Conservation (phyloP, 2,113 vertebrate species). For the Nannobrachium achirus region DNA sequence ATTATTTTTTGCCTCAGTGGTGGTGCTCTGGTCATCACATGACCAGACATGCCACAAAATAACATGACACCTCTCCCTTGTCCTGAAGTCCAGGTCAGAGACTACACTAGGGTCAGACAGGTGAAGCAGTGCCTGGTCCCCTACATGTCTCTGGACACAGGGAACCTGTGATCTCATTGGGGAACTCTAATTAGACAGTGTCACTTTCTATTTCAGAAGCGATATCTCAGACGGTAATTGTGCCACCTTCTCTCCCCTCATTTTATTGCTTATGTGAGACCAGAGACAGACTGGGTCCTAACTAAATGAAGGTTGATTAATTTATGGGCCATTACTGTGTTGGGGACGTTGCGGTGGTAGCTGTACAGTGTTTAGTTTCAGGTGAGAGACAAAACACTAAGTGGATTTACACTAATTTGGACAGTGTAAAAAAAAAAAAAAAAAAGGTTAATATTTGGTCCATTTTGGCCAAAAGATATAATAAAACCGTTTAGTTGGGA, state of each 20-base stretch:
- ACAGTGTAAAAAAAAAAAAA: not conserved
- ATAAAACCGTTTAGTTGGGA: no score
- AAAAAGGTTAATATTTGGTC: no score
- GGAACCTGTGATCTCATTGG: conserved; percentile 66
- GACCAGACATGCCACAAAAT: conserved; percentile 9
- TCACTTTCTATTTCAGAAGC: conserved; percentile 70
- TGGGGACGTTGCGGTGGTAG: conserved; percentile 1
- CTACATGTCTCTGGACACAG: conserved; percentile 42
- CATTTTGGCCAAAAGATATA: no score
- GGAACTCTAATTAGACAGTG: conserved; percentile 68
- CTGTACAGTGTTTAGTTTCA: conserved; percentile 22
- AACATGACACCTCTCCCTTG: conserved; percentile 20
- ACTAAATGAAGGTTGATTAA: conserved; percentile 61
- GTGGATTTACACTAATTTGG: not conserved
- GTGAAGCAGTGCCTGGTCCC: conserved; percentile 18
- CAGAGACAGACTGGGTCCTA: conserved; percentile 45
- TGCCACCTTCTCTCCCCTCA: conserved; percentile 28
- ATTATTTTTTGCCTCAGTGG: not conserved
- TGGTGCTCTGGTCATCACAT: not conserved
- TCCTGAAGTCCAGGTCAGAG: conserved; percentile 35
- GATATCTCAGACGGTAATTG: conserved; percentile 49
- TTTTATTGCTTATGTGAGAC: conserved; percentile 41
- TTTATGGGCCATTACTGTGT: conserved; percentile 52
- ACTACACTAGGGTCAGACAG: conserved; percentile 33
- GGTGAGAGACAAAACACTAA: not conserved